Percentiles rank a stretch among this genome's conserved stretches.
Conservation (phyloP, 1,140 invertebrate species). For the Chymomyza costata region DNA sequence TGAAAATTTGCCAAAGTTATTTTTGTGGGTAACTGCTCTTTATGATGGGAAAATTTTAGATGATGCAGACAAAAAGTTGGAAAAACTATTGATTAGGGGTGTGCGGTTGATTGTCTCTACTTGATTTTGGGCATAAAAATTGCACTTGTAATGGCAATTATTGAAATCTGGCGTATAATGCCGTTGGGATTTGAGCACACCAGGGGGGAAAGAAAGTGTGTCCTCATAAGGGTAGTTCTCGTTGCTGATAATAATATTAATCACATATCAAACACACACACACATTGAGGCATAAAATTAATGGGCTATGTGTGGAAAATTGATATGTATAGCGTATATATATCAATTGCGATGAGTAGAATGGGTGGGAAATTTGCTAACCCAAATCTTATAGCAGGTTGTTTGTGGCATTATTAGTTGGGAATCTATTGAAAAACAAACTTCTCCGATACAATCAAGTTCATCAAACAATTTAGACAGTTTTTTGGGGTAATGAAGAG, state of each 20-base stretch:
- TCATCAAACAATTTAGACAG: too few relatives aligned
- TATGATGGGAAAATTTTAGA: conserved; percentile 51
- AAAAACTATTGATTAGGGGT: conserved; percentile 16
- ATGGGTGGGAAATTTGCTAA: conserved; percentile 50
- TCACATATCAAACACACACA: too few relatives aligned
- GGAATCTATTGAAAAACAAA: too few relatives aligned
- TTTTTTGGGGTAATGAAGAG: too few relatives aligned
- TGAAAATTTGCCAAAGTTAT: conserved; percentile 56
- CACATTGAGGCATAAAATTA: conserved; percentile 69
- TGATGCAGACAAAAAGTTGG: conserved; percentile 5
- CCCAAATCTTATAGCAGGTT: conserved; percentile 32
- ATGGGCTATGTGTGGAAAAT: conserved; percentile 58
- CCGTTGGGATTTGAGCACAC: conserved; percentile 38
- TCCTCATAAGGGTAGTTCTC: conserved; percentile 6
- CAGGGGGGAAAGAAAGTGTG: conserved; percentile 2
- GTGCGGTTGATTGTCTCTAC: conserved; percentile 35
- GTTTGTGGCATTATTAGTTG: too few relatives aligned
- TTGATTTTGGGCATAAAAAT: conserved; percentile 35
- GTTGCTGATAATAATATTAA: conserved; percentile 27
- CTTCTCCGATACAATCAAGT: too few relatives aligned
- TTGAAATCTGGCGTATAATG: conserved; percentile 38
- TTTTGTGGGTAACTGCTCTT: conserved; percentile 21
- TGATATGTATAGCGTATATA: conserved; percentile 44
- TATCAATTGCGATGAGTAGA: conserved; percentile 11
- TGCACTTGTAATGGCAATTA: conserved; percentile 65